Evolutionary conservation across 2,888 invertebrate species (phyloP).

Genomic region (Anodontia alba): DNA sequence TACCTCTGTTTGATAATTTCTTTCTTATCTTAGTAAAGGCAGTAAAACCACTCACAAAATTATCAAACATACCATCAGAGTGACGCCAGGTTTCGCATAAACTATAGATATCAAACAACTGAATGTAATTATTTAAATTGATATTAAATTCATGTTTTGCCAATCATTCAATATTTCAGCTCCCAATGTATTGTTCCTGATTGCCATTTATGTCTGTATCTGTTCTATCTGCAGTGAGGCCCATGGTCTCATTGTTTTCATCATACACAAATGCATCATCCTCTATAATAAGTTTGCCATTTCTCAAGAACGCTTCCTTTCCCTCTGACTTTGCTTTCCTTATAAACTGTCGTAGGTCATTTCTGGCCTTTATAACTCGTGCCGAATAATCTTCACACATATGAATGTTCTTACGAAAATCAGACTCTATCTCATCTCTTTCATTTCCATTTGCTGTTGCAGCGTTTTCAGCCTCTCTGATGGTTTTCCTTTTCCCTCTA

Average conservation of each 20-base stretch:
- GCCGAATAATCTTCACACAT: neutral
- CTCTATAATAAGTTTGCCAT: slow-evolving; percentile 3
- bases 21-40: neutral
- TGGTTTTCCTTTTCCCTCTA: neutral
- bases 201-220: neutral
- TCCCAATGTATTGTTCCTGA: neutral
- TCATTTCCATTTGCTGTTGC: too few relatives aligned
- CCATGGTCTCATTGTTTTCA: neutral
- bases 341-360: slow-evolving; percentile 2
- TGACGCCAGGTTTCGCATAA: slow-evolving; percentile 13
- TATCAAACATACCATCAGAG: neutral
- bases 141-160: neutral
- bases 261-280: neutral
- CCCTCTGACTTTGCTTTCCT: neutral
- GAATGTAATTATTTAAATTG: neutral
- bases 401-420: neutral
- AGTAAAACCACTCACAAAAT: neutral
- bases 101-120: neutral
- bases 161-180: neutral
- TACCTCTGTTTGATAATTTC: neutral
- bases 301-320: neutral
- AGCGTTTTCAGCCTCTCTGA: neutral
- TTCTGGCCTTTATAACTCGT: slow-evolving; percentile 13
- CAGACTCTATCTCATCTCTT: neutral
- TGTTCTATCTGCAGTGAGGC: neutral